Conservation (phyloP, 2,797 vertebrate genomes). For the Leptodactylus fallax region DNA sequence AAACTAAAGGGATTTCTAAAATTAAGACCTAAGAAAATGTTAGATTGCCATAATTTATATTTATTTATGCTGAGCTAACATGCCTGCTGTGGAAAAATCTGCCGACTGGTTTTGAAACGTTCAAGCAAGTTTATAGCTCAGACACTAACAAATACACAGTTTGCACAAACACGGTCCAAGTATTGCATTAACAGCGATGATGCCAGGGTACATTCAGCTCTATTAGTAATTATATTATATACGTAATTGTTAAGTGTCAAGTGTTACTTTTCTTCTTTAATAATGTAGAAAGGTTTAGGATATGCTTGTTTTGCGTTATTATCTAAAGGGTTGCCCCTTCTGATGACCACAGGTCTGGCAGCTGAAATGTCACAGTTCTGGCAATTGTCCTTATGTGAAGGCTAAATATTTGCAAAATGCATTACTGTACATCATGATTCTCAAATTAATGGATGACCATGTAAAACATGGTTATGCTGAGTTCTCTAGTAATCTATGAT, state of each 20-base stretch:
- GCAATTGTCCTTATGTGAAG: too few species aligned
- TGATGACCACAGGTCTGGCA: too few species aligned
- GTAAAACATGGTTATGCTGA: too few species aligned
- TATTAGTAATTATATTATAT: not conserved
- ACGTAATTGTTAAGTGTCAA: not conserved
- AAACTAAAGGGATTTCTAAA: constrained; percentile 65
- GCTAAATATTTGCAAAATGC: too few species aligned
- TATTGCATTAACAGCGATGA: not conserved
- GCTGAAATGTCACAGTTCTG: too few species aligned
- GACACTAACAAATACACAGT: not conserved
- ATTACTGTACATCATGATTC: too few species aligned
- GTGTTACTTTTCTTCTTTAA: too few species aligned
- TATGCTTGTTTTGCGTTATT: too few species aligned
- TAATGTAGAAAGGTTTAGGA: too few species aligned
- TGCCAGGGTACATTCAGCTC: not conserved
- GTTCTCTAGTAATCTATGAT: too few species aligned
- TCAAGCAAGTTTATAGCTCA: constrained; percentile 16
- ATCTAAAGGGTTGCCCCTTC: too few species aligned
- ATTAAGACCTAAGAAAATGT: constrained; percentile 61
- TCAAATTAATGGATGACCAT: too few species aligned
- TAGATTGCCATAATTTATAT: constrained; percentile 50
- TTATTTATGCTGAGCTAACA: constrained; percentile 57
- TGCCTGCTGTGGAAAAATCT: constrained; percentile 49
- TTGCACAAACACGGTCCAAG: not conserved
- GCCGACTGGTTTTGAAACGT: constrained; percentile 33